Evolutionary conservation across 2,113 vertebrate genomes (phyloP).

Genomic region (Rhinoptilus africanus): DNA sequence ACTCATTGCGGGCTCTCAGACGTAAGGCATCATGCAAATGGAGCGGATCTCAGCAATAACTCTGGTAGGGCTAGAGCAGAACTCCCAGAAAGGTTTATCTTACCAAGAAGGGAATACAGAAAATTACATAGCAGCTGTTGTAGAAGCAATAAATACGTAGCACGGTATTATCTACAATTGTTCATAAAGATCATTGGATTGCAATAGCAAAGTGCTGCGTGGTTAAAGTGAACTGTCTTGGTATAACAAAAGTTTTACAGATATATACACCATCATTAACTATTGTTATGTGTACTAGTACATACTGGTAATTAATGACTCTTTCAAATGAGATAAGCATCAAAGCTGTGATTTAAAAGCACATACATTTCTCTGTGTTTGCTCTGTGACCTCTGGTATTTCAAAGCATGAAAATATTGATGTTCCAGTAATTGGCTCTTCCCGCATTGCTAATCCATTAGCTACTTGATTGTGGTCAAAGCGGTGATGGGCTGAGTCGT

Average conservation of each 20-base stretch:
- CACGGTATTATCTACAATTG: background rate
- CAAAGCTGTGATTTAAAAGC: background rate
- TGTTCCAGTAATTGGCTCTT: background rate
- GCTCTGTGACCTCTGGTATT: background rate
- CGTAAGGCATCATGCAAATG: background rate
- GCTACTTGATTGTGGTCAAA: background rate
- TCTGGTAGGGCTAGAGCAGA: background rate
- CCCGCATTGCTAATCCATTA: background rate
- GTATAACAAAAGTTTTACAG: background rate
- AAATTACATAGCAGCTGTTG: background rate
- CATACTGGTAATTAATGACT: background rate
- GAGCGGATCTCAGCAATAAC: background rate
- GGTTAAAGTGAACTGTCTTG: background rate
- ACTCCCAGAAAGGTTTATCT: background rate
- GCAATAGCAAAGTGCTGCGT: fast-evolving
- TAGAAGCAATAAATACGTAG: background rate
- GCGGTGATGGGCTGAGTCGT: background rate
- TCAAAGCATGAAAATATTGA: background rate
- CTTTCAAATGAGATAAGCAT: background rate
- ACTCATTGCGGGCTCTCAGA: background rate
- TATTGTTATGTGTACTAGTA: background rate
- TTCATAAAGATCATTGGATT: background rate
- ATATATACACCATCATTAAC: background rate
- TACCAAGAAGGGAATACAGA: background rate
- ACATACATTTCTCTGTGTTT: background rate